Base-by-base conservation (phyloP, 2,888 invertebrate species). In the Leptarthrus brevirostris region DNA sequence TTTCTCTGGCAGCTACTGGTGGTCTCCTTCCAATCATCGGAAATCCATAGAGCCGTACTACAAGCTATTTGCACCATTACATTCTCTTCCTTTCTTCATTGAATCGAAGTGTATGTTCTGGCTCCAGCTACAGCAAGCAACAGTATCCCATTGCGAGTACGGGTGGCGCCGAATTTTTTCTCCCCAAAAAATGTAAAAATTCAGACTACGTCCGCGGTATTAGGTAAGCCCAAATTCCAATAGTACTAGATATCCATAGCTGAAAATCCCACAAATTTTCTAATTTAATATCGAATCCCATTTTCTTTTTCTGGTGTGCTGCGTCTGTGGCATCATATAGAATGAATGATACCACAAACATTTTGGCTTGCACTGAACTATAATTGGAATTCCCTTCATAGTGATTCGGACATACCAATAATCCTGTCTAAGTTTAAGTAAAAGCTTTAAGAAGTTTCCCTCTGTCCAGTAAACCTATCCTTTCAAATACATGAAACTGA, bases 51-150 rank as follows among this genome's bases (percentile, higher is more conserved):
- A 52, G 34, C 34, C 52, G 52, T 69, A 52, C 30, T 24, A 52
- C 20, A 30, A 52, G 52, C 69, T 49, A 69, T 69, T 69, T 69
- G 49, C 69, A 52, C 69, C 69, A 69, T 69, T 69, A 52, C 69
- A 34, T 52, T 30, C 69, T 52, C 20, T 52, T 34, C 69, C 52
- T 20, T 34, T 34, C 20, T 18, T 52, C 34, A 34, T 69, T 34
- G 14, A 52, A 20, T 8, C 30, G 49, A 24, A 36, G 64, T 12
- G 47, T 18, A 18, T 22, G 20, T 44, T 24, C 40, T 12, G 6
- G n/a, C 12, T 40, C 3, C 3, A 12, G 24, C 14, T 6, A 44
- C 47, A 24, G 47, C 49, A 69, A 44, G 52, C 52, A 69, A 22
- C 52, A 36, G 69, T n/a, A 14, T n/a, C 24, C 10, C 10, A 18